A percentile compares a stretch with the other conserved stretches of the same genome.
Conservation (phyloP, 2,113 vertebrate genomes). For the Dicerorhinus sumatrensis region DNA sequence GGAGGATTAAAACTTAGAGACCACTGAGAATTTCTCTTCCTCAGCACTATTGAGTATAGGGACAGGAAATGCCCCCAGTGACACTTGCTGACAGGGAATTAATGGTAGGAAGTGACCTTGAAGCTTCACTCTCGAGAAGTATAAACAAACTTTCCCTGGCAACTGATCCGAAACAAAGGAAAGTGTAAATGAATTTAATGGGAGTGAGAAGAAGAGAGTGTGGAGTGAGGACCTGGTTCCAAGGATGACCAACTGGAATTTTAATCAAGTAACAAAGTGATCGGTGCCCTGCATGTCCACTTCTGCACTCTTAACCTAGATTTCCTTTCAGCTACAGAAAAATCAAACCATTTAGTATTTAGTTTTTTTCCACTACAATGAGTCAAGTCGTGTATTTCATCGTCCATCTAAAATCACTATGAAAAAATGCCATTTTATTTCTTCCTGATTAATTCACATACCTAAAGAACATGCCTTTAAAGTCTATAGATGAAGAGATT, state of each 20-base stretch:
- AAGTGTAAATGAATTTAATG: conserved; percentile 54
- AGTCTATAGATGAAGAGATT: not conserved
- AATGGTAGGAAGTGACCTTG: conserved; percentile 80
- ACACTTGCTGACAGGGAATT: conserved; percentile 63
- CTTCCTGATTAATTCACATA: not conserved
- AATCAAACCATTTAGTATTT: not conserved
- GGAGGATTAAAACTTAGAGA: conserved; percentile 8
- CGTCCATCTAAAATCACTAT: conserved; percentile 22
- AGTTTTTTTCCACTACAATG: not conserved
- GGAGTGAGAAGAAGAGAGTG: conserved; percentile 2
- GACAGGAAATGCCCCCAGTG: conserved; percentile 69
- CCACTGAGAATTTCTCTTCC: conserved; percentile 12
- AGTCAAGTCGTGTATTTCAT: not conserved
- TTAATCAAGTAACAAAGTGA: not conserved
- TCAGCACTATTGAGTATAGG: conserved; percentile 40
- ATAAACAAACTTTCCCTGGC: conserved; percentile 71
- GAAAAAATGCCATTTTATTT: not conserved
- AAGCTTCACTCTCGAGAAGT: conserved; percentile 60
- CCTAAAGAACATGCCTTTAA: not conserved
- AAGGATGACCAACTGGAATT: not conserved
- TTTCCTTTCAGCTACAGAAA: conserved; percentile 13
- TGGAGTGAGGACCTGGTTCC: not conserved
- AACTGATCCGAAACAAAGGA: conserved; percentile 64
- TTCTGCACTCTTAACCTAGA: not conserved
- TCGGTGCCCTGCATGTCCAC: not conserved